Evolutionary conservation across 2,797 vertebrate genomes (phyloP).

Genomic region (Spinus olivaceus): DNA sequence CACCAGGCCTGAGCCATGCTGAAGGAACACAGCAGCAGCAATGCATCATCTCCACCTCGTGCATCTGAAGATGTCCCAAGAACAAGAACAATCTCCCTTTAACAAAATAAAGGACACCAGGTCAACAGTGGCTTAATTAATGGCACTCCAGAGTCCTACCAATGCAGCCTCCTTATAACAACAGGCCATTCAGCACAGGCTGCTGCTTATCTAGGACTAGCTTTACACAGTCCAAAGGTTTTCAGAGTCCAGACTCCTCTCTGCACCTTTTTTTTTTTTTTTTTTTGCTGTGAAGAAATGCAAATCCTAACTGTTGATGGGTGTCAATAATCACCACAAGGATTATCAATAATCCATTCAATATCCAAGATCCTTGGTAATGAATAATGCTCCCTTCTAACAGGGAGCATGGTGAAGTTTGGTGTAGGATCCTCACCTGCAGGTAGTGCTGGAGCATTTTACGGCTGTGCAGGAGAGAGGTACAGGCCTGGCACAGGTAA

Average conservation of each 20-base stretch:
- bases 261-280: neutral
- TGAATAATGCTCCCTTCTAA: neutral
- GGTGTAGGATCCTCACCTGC: constrained; percentile 80
- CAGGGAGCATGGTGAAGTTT: fast-evolving
- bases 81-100: neutral
- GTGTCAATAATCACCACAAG: neutral
- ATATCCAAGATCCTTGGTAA: neutral
- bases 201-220: neutral
- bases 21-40: neutral
- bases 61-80: neutral
- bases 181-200: neutral
- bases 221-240: neutral
- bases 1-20: neutral
- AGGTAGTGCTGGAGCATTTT: constrained; percentile 98
- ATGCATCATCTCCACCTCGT: neutral
- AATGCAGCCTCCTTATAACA: neutral
- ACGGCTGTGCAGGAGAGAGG: constrained; percentile 95
- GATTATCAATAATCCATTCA: neutral
- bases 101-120: neutral
- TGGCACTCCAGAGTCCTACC: neutral
- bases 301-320: neutral
- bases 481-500: constrained; percentile 96
- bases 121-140: neutral
- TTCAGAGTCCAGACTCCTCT: neutral
- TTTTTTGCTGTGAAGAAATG: neutral